A percentile compares a stretch with the other conserved stretches of the same genome.
Evolutionary conservation across 2,888 invertebrate species (phyloP).

Genomic region (Hermaeophaga mercurialis): DNA sequence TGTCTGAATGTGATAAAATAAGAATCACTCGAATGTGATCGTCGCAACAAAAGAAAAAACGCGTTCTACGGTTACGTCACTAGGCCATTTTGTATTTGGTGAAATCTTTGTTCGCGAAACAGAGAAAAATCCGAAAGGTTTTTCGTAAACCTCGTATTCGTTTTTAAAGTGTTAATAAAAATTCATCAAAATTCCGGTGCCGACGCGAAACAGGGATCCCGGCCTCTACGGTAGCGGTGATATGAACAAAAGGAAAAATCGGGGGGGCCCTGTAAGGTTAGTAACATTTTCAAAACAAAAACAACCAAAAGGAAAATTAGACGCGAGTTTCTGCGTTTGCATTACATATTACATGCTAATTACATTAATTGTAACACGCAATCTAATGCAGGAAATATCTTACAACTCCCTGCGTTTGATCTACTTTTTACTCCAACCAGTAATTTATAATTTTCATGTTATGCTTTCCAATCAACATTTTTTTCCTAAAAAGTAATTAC

Average conservation of each 20-base stretch:
- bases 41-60: constrained; percentile 45
- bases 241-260: constrained; percentile 85
- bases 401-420: constrained; percentile 18
- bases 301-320: too few relatives aligned
- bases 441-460: too few relatives aligned
- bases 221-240: constrained; percentile 72
- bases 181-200: constrained; percentile 81
- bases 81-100: constrained; percentile 57
- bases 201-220: constrained; percentile 81
- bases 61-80: constrained; percentile 56
- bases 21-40: constrained; percentile 37
- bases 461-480: too few relatives aligned
- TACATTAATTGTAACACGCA: constrained; percentile 3
- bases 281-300: constrained; percentile 39
- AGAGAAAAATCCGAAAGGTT: constrained; percentile 41
- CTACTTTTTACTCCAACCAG: constrained; percentile 22
- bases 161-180: constrained; percentile 42
- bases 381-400: constrained; percentile 9
- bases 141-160: constrained; percentile 47
- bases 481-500: too few relatives aligned
- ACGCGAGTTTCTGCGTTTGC: too few relatives aligned
- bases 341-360: constrained; percentile 5
- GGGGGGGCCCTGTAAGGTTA: constrained; percentile 78
- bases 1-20: constrained; percentile 35
- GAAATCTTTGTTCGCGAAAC: constrained; percentile 49